These are phyloP conservation scores for Cathartes aura DNA, from an alignment of 2,113 vertebrate species.

Conservation along the genomic window DNA sequence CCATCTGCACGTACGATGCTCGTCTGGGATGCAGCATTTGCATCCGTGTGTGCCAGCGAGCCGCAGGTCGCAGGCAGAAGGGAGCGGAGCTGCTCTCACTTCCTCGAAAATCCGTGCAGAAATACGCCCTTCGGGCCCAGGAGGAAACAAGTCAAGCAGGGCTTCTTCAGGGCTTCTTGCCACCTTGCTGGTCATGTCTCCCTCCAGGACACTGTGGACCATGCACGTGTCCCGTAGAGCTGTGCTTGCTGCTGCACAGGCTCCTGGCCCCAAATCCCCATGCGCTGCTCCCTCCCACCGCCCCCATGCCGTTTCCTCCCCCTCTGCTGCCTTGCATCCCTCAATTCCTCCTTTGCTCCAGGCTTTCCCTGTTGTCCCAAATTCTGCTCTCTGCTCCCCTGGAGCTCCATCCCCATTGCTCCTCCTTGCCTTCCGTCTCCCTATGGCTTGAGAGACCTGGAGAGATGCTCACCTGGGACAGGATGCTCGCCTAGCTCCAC, in stretches of 20 bases:
- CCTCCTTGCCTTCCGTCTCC: neutral
- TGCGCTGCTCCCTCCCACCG: neutral
- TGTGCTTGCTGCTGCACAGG: neutral
- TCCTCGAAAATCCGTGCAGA: neutral
- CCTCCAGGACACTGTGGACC: neutral
- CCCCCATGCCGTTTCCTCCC: fast-evolving
- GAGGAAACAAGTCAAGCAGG: neutral
- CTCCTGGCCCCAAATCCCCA: neutral
- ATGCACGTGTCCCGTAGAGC: fast-evolving
- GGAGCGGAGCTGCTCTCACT: neutral
- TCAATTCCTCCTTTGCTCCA: neutral
- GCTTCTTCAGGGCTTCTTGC: neutral
- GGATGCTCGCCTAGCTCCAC: neutral
- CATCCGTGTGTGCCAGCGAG: neutral
- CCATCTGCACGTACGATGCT: neutral
- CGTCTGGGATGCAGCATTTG: neutral
- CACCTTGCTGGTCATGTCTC: neutral
- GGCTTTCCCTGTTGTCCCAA: neutral
- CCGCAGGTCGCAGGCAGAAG: neutral
- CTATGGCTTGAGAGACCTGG: neutral
- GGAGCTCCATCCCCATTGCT: neutral
- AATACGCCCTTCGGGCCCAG: neutral
- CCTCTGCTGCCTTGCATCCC: neutral
- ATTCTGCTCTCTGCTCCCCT: neutral
- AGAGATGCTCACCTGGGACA: neutral